Conservation (phyloP, 2,888 invertebrate species). For the Heliconius charithonia region DNA sequence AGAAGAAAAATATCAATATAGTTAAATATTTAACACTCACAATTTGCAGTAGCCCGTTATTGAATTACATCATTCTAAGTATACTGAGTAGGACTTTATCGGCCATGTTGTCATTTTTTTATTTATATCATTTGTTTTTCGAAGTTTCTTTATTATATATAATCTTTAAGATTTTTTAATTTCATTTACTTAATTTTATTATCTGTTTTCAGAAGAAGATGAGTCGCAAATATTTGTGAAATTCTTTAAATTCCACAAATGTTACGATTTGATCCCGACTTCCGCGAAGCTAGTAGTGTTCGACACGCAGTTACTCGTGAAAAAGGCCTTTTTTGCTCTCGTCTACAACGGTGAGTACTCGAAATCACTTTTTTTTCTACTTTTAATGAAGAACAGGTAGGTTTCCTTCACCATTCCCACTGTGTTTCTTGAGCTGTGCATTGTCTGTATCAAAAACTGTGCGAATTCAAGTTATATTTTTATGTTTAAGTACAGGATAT, state of each 20-base stretch:
- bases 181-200: slow-evolving; percentile 28
- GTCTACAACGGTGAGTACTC: slow-evolving; percentile 95
- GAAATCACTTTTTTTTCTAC: not conserved
- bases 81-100: not conserved
- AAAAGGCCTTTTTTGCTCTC: slow-evolving; percentile 99
- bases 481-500: not conserved
- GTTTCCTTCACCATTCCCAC: not conserved
- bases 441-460: not conserved
- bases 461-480: not conserved
- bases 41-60: not conserved
- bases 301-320: slow-evolving; percentile 98
- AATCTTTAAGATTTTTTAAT: not conserved
- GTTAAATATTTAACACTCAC: too few relatives aligned
- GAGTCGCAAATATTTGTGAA: slow-evolving; percentile 98
- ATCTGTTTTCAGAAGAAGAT: slow-evolving; percentile 91
- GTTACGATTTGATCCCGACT: slow-evolving; percentile 99
- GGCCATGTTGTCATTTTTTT: not conserved
- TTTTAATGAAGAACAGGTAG: not conserved
- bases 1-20: too few relatives aligned
- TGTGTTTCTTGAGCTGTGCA: too few relatives aligned
- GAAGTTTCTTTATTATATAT: not conserved
- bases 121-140: not conserved
- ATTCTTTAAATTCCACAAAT: slow-evolving; percentile 99
- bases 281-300: slow-evolving; percentile 99
- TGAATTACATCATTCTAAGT: not conserved